These are phyloP conservation scores for Aromia moschata DNA, from an alignment of 2,888 invertebrate genomes.

Conservation along the genomic window DNA sequence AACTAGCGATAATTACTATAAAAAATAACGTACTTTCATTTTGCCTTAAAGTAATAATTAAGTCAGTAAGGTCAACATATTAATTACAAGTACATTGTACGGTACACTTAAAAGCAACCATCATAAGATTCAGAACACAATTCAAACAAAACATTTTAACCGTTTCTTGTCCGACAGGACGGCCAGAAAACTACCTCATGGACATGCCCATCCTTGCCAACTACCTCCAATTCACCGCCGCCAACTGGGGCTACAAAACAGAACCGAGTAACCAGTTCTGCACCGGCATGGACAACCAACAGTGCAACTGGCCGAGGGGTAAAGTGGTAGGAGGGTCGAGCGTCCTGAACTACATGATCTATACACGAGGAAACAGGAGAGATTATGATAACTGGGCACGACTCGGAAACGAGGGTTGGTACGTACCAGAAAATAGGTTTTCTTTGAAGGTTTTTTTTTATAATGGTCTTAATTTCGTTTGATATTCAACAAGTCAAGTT, in stretches of 20 bases:
- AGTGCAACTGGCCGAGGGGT: slow-evolving; percentile 78
- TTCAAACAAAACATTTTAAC: neutral
- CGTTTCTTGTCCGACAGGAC: slow-evolving; percentile 64
- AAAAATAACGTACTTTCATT: too few relatives aligned
- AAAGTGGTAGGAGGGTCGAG: slow-evolving; percentile 81
- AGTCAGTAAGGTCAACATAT: too few relatives aligned
- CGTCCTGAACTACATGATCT: slow-evolving; percentile 90
- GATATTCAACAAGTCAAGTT: too few relatives aligned
- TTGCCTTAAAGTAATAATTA: too few relatives aligned
- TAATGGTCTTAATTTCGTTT: too few relatives aligned
- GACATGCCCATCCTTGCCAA: slow-evolving; percentile 79
- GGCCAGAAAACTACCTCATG: slow-evolving; percentile 75
- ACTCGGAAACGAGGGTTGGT: slow-evolving; percentile 74
- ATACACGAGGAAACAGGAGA: slow-evolving; percentile 85
- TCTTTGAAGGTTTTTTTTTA: slow-evolving; percentile 67
- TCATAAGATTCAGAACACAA: too few relatives aligned
- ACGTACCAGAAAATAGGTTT: slow-evolving; percentile 48
- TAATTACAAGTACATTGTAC: too few relatives aligned
- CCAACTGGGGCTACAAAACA: slow-evolving; percentile 85
- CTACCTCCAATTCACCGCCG: slow-evolving; percentile 74
- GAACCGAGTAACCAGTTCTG: slow-evolving; percentile 78
- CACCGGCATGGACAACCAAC: slow-evolving; percentile 76
- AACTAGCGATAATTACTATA: too few relatives aligned
- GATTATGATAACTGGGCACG: slow-evolving; percentile 90
- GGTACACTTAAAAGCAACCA: too few relatives aligned